phyloP scores from a whole-genome alignment of 2,113 vertebrate species.

The Percopsis transmontana region DNA sequence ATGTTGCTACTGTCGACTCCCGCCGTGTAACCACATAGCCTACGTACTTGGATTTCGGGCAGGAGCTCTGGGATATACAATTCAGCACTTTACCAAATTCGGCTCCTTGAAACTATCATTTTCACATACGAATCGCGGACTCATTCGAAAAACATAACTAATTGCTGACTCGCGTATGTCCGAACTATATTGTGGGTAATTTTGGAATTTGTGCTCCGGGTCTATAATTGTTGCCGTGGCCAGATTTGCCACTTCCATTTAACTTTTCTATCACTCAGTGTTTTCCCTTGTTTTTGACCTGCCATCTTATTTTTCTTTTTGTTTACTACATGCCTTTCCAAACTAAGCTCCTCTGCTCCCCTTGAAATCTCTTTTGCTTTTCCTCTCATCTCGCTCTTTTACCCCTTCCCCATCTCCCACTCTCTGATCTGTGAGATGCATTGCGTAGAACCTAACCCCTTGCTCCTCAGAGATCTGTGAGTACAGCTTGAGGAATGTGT shows the following conservation, averaged over 20 bases:
- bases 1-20: slow-evolving; percentile 62
- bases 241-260: background rate
- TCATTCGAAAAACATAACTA: slow-evolving; percentile 28
- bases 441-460: slow-evolving; percentile 37
- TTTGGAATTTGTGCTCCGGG: background rate
- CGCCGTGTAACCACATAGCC: slow-evolving; percentile 49
- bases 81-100: slow-evolving; percentile 25
- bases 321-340: slow-evolving; percentile 1
- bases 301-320: background rate
- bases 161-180: slow-evolving; percentile 12
- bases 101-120: slow-evolving; percentile 20
- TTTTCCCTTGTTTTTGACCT: background rate
- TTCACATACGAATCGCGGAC: slow-evolving; percentile 34
- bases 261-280: background rate
- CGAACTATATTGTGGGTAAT: slow-evolving; percentile 1
- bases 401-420: slow-evolving; percentile 5
- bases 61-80: slow-evolving; percentile 28
- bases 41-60: slow-evolving; percentile 26
- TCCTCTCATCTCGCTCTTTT: slow-evolving; percentile 25
- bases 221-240: background rate
- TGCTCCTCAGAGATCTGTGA: slow-evolving; percentile 69
- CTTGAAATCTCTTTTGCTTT: slow-evolving; percentile 16
- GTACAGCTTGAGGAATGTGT: slow-evolving; percentile 71
- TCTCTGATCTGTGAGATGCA: slow-evolving; percentile 54
- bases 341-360: background rate